These are phyloP conservation scores for Keiferia lycopersicella DNA, from an alignment of 2,888 invertebrate genomes.

Conservation along the genomic window DNA sequence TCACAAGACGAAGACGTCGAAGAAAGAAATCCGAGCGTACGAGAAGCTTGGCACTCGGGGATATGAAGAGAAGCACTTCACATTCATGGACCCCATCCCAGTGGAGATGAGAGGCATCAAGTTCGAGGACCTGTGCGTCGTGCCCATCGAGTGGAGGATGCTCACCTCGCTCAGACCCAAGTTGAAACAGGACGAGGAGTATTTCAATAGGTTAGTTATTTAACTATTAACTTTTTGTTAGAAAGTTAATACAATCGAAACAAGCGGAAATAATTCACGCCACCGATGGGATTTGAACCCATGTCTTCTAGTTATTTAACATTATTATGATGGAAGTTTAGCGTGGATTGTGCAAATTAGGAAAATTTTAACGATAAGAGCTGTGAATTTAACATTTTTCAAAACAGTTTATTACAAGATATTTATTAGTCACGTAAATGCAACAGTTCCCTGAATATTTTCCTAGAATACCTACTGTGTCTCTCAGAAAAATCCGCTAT, in stretches of 20 bases:
- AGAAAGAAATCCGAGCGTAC: constrained; percentile 85
- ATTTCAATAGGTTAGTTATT: constrained; percentile 85
- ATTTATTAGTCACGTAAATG: not conserved
- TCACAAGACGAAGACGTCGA: constrained; percentile 87
- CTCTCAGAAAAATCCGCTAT: no score
- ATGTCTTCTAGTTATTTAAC: not conserved
- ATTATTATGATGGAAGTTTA: not conserved
- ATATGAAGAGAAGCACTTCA: constrained; percentile 75
- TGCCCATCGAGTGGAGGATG: constrained; percentile 96
- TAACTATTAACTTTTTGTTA: no score
- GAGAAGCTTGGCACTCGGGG: constrained; percentile 84
- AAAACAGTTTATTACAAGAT: not conserved
- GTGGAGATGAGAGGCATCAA: constrained; percentile 89
- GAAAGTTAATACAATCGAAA: no score
- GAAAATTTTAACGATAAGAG: not conserved
- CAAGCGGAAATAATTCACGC: no score
- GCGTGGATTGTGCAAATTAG: not conserved
- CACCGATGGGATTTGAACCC: no score
- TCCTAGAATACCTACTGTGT: not conserved
- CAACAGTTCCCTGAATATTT: not conserved
- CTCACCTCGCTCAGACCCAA: constrained; percentile 93
- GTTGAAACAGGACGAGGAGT: constrained; percentile 91
- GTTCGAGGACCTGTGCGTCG: constrained; percentile 89
- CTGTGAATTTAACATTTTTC: constrained; percentile 4
- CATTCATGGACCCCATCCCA: constrained; percentile 89